Evolutionary conservation across 2,888 invertebrate genomes (phyloP), one percentile per base, ranked within the genome.

Genomic region (Lottia scabra): DNA sequence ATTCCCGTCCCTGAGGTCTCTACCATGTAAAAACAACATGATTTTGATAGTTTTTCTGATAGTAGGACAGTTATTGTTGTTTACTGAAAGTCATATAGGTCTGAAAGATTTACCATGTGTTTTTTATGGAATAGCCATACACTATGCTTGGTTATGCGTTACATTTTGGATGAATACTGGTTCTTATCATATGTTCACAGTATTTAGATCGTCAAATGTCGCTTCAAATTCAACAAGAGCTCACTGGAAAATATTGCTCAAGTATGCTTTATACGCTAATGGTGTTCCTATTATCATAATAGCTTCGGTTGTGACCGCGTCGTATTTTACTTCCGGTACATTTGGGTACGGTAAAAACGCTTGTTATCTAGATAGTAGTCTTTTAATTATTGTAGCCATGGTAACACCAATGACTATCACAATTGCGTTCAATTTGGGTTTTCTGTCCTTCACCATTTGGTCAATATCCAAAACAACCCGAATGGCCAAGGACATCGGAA

Each of bases 1-100:
- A 1, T 79, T 79, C 70, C 71, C 77, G 5, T 23, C 65, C n/a
- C 68, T 82, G 3, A 71, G 80, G 8, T 74, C 78, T 4, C 65
- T 80, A 16, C 80, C 82, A 0, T 80, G 78, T 1, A 78, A 76
- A 27, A 80, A 75, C 73, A 80, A 76, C 64, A 81, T 80, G 79
- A 68, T 69, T 63, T 67, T 82, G 27, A 68, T 76, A 15, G 23
- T 65, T 27, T 73, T 70, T 48, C 69, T 80, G 10, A 75, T 81
- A 63, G 15, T 73, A 15, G 78, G 75, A 12, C 80, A 80, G 44
- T 65, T 69, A 12, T 16, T 74, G 12, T 63, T 80, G 15, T 75
- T 79, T 23, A 43, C 71, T 63, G 56, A 71, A n/a, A 75, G 71
- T 4, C 19, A 72, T 4, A 10, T 26, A 30, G 68, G 63, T 1